Evolutionary conservation across 2,888 invertebrate genomes (phyloP).

Genomic region (Sturmia bella): DNA sequence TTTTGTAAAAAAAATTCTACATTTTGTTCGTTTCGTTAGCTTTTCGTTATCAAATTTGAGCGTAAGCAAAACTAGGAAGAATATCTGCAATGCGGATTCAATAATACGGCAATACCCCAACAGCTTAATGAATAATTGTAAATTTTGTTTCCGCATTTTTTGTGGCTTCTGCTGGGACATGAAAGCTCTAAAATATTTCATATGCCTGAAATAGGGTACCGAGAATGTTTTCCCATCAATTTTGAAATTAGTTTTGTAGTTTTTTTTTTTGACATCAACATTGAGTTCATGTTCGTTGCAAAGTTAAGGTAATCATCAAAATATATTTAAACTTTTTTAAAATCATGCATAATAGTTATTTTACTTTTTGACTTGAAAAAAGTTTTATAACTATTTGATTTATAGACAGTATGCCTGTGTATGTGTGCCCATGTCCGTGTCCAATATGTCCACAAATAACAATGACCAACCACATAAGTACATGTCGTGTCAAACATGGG

Average conservation of each 20-base stretch:
- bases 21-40: too few species aligned
- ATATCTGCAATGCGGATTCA: too few species aligned
- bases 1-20: too few species aligned
- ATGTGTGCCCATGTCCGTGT: constrained; percentile 7
- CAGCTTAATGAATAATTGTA: too few species aligned
- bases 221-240: constrained; percentile 6
- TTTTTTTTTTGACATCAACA: constrained; percentile 29
- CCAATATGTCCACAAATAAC: constrained; percentile 62
- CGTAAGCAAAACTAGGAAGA: too few species aligned
- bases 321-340: too few species aligned
- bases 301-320: constrained; percentile 24
- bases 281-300: constrained; percentile 50
- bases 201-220: background rate
- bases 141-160: too few species aligned
- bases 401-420: background rate
- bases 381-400: constrained; percentile 57
- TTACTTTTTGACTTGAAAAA: constrained; percentile 42
- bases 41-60: too few species aligned
- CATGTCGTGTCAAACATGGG: constrained; percentile 67
- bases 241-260: constrained; percentile 25
- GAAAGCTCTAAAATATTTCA: too few species aligned
- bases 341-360: too few species aligned
- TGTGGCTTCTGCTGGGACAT: too few species aligned
- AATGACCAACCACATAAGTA: constrained; percentile 66
- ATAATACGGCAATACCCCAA: too few species aligned